A percentile compares a stretch with the other conserved stretches of the same genome.
Evolutionary conservation across 2,113 vertebrate species (phyloP).

Genomic region (Passer montanus): DNA sequence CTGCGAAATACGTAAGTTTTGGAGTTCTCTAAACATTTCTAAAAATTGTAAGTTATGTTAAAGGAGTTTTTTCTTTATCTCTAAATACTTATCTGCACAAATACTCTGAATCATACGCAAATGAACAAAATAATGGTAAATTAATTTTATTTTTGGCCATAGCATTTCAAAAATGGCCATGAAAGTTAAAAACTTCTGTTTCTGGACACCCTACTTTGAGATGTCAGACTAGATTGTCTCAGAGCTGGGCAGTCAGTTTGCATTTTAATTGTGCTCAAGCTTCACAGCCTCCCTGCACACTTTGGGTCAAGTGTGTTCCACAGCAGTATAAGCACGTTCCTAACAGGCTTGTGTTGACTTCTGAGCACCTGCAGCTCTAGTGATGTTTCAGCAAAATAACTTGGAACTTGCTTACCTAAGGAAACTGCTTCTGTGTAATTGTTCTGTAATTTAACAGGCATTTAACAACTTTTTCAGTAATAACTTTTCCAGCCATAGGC

Average conservation of each 20-base stretch:
- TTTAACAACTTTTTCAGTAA: not conserved
- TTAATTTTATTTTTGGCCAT: not conserved
- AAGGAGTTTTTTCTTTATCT: not conserved
- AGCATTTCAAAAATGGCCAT: not conserved
- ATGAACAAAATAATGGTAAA: not conserved
- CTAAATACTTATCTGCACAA: not conserved
- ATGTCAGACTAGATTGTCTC: not conserved
- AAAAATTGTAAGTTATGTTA: not conserved
- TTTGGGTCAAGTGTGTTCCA: not conserved
- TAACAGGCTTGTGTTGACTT: not conserved
- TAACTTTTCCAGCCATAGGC: not conserved
- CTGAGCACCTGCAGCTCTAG: not conserved
- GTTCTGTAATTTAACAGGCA: not conserved
- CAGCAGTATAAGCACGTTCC: fast-evolving
- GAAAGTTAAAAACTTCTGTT: not conserved
- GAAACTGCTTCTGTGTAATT: not conserved
- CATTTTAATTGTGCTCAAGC: not conserved
- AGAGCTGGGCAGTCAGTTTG: not conserved
- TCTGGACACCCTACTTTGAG: not conserved
- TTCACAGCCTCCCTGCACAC: not conserved
- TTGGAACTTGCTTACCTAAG: not conserved
- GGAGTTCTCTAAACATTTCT: not conserved
- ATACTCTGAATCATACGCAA: not conserved
- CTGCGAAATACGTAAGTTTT: conserved; percentile 96
- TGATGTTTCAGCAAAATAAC: not conserved